Base-by-base conservation (phyloP, 2,888 invertebrate species). In the Xestia sexstrigata region DNA sequence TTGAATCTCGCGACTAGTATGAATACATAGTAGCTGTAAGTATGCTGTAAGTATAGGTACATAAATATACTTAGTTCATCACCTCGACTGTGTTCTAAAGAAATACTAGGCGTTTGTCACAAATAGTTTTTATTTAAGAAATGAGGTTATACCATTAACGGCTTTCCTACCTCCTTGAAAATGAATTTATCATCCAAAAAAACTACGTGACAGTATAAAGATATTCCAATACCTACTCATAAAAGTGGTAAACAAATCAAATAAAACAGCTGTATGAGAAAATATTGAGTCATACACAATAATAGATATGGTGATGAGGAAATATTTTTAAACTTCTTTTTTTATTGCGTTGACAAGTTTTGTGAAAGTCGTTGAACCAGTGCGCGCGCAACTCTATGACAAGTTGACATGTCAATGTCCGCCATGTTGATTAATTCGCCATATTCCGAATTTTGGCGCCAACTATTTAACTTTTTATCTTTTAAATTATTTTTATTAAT, bases 341-440 rank as follows among this genome's bases (percentile, higher is more conserved):
- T 88, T 82, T 78, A 79, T 55, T 78, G 74, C 72, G 78, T 84
- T 78, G 83, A 81, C 74, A 82, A 77, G 77, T 87, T 83, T 84
- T 81, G 88, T 84, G 87, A 86, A 80, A 88, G 90, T 90, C 91
- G 88, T 88, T 90, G 90, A 92, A 90, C 91, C 81, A 79, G 66
- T 68, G 74, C 75, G 81, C 42, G 75, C 78, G 58, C 78, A 78
- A 66, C 76, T 85, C 55, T 62, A 81, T 90, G 90, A 88, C 87
- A 90, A 89, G 87, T 90, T 92, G 92, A 91, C 92, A 92, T 87
- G 91, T 88, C 91, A 89, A 90, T 87, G 91, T 87, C 89, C 91
- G 87, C 81, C 76, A 82, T 90, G 74, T 58, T 58, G 87, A 92
- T 90, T 92, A 91, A 92, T 92, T 91, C 88, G 89, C 86, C 85